Evolutionary conservation across 2,797 vertebrate genomes (phyloP), one percentile per base, ranked within the genome.

Genomic region (Sciaenops ocellatus): DNA sequence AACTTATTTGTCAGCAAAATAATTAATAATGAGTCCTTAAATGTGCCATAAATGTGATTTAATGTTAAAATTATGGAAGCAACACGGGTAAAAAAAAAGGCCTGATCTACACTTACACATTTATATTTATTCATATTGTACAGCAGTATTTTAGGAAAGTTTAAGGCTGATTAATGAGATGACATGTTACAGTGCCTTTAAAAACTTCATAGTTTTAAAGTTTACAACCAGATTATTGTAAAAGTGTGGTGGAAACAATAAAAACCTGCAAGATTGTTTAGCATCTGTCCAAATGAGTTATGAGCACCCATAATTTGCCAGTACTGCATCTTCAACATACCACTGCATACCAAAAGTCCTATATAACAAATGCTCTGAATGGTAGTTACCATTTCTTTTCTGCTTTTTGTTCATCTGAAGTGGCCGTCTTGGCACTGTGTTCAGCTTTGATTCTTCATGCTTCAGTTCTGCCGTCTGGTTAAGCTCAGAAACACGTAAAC

Each of bases 391-490:
- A 6, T 16, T 63, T 17, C 6, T 42, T n/a, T 59, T 26, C 34
- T n/a, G 10, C 52, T 41, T 77, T 26, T 44, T 16, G 17, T 24
- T 62, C 1, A 16, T 22, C 13, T 50, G 17, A 61, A 28, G 38
- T 30, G 20, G 6, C 13, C 22, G 3, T 47, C 47, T 41, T 47
- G 52, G 38, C 42, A 5, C 22, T 2, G 10, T 51, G 18, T 67
- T 28, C 69, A 20, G 3, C 72, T 60, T 22, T 42, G 13, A 34
- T 42, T 59, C 18, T 42, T 65, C 20, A n/a, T 15, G 20, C 55
- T 63, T 68, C 62, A 48, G 44, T n/a, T 69, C 28, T 18, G 12
- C 22, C 30, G 5, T 73, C 69, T 76, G 68, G 12, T 69, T 65
- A 62, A 70, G 5, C 38, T 66, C 55, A 59, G 63, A 44, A 74